Conservation (phyloP, 2,113 vertebrate species). For the Lutjanus erythropterus region DNA sequence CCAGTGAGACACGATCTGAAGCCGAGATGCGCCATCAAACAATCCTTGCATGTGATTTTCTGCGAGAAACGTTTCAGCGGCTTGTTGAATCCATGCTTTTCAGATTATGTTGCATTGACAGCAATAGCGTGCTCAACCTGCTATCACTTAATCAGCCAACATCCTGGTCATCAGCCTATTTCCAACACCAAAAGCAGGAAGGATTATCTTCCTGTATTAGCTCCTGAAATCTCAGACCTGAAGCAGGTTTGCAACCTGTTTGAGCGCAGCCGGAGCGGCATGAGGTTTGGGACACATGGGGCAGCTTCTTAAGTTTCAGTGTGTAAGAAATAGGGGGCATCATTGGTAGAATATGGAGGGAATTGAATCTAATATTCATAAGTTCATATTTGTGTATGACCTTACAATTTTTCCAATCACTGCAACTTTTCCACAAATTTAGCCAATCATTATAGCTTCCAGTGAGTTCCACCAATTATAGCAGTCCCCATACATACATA, state of each 20-base stretch:
- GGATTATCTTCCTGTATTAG: neutral
- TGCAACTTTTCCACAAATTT: too few relatives aligned
- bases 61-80: neutral
- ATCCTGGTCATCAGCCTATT: neutral
- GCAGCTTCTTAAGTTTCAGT: too few relatives aligned
- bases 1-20: neutral
- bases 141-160: neutral
- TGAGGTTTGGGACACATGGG: neutral
- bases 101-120: neutral
- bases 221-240: neutral
- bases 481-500: too few relatives aligned
- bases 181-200: neutral
- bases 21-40: neutral
- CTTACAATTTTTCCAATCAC: too few relatives aligned
- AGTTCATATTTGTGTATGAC: too few relatives aligned
- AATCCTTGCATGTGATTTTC: neutral
- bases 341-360: too few relatives aligned
- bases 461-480: too few relatives aligned
- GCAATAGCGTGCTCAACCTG: neutral
- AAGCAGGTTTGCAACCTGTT: neutral
- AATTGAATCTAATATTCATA: too few relatives aligned
- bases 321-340: too few relatives aligned
- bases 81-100: neutral
- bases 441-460: too few relatives aligned
- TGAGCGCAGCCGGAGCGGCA: neutral